Conservation (phyloP, 2,113 vertebrate genomes). For the Fulmarus glacialis region DNA sequence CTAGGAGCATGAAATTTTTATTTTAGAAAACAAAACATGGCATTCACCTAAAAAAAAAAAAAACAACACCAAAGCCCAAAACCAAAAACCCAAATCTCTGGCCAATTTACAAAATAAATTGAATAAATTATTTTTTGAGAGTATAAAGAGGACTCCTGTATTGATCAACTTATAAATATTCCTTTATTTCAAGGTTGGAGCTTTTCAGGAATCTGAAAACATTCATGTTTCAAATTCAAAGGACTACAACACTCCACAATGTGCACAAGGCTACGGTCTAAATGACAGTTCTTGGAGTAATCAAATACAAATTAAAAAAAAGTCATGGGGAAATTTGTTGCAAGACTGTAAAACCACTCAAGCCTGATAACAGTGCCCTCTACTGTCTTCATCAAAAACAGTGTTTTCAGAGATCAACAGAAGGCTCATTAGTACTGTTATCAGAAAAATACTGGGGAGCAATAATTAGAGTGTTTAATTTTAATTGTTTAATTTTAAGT, state of each 20-base stretch:
- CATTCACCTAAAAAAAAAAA: neutral
- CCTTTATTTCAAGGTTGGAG: neutral
- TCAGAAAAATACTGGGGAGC: neutral
- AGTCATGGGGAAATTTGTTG: neutral
- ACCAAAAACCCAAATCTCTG: neutral
- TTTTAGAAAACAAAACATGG: neutral
- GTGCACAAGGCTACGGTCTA: neutral
- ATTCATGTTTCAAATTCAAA: neutral
- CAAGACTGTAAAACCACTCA: neutral
- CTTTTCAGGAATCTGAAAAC: neutral
- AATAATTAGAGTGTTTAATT: neutral
- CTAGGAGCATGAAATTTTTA: neutral
- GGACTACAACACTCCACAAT: neutral
- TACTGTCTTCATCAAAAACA: neutral
- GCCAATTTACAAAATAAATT: neutral
- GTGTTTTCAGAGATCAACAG: neutral
- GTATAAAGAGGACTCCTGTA: neutral
- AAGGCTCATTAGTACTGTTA: neutral
- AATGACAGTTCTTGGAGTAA: neutral
- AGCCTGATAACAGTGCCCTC: conserved; percentile 14
- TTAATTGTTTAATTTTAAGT: neutral
- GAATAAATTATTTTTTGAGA: neutral
- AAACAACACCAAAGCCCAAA: neutral
- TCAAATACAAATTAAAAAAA: neutral
- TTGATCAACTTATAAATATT: neutral